Evolutionary conservation across 2,113 vertebrate genomes (phyloP), one percentile per base, ranked within the genome.

Genomic region (Oreochromis aureus): DNA sequence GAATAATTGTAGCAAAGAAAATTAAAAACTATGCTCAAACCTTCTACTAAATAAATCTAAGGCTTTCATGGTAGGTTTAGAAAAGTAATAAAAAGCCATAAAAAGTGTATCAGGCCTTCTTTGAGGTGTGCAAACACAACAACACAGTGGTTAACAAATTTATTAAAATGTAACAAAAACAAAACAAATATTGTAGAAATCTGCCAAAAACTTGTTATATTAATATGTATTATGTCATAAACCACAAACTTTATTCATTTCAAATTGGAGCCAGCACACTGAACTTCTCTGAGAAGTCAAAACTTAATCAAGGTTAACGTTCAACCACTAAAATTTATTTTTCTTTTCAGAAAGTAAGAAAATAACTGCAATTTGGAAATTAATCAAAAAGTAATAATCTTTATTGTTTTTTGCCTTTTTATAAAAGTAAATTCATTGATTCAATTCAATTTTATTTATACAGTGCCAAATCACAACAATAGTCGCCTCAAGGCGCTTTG

Each of bases 261-360:
- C 34, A 69, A 69, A 69, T 69, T 41, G 41, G 63, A 69, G 63
- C 63, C 36, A 9, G 63, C 36, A 15, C 11, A 24, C n/a, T 41
- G 0, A 22, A 41, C 19, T 58, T 58, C 6, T 56, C 22, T 13
- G 55, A 27, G 6, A 56, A 27, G 55, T 56, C 55, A 69, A 41
- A 41, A 69, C 41, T 41, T 15, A 24, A 69, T 69, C 63, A 41
- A 69, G 36, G 7, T 22, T 41, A 69, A 41, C 36, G 22, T 0
- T 69, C 63, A 69, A 24, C 63, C n/a, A 0, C 2, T 15, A 69
- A 41, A 69, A 24, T 24, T 0, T 9, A 9, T 41, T 69, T 69
- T 69, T 69, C 36, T 69, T 69, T 69, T 69, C n/a, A 69, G n/a
- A 12, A 69, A 69, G 63, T 69, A 41, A 69, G 36, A 41, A 69